A percentile compares a stretch with the other conserved stretches of the same genome.
These are phyloP conservation scores for Dromius quadrimaculatus DNA, from an alignment of 2,888 invertebrate species.

Conservation along the genomic window DNA sequence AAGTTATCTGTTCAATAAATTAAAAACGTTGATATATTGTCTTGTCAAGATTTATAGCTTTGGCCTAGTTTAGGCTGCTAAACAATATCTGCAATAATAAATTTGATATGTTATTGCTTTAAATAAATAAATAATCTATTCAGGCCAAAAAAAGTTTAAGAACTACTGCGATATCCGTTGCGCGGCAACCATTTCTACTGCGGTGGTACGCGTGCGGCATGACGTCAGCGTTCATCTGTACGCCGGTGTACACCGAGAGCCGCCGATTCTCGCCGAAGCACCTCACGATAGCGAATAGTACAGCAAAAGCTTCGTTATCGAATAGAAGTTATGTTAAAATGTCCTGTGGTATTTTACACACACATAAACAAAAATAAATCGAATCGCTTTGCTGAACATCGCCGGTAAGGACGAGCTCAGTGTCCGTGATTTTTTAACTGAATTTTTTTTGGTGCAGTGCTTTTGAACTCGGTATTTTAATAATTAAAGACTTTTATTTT, in stretches of 20 bases:
- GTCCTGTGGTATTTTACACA: background rate
- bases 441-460: background rate
- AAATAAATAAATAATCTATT: background rate
- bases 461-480: background rate
- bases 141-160: background rate
- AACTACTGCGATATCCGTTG: background rate
- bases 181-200: slow-evolving; percentile 6
- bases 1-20: background rate
- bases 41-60: too few species aligned
- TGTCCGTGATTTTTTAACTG: background rate
- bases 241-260: background rate
- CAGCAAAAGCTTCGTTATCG: background rate
- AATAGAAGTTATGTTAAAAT: background rate
- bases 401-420: background rate
- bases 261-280: background rate
- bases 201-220: slow-evolving; percentile 26
- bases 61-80: too few species aligned
- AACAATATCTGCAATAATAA: background rate
- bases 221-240: slow-evolving; percentile 8
- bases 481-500: background rate
- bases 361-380: slow-evolving; percentile 2
- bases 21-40: too few species aligned
- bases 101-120: background rate
- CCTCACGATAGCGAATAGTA: background rate
- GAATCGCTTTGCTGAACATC: background rate